Evolutionary conservation across 2,797 vertebrate genomes (phyloP).

Genomic region (Microhierax caerulescens): DNA sequence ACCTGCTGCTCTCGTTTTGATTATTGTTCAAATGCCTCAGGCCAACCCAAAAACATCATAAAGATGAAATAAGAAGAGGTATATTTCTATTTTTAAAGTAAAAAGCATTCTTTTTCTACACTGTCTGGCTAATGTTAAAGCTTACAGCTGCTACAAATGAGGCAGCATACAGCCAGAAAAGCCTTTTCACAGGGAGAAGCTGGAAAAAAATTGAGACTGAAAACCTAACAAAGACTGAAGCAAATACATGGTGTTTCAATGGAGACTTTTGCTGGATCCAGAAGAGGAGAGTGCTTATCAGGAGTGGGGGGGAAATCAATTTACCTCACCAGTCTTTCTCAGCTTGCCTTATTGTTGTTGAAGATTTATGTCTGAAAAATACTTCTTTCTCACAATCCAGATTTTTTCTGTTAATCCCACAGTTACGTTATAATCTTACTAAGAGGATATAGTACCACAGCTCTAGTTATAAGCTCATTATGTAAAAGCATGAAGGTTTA

Average conservation of each 20-base stretch:
- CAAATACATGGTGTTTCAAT: not conserved
- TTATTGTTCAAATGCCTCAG: not conserved
- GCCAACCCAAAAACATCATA: not conserved
- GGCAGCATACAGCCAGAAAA: not conserved
- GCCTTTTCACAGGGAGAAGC: not conserved
- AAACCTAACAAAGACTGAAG: constrained; percentile 2
- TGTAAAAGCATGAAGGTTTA: constrained; percentile 35
- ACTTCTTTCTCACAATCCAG: constrained; percentile 5
- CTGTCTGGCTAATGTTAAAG: not conserved
- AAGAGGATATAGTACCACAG: constrained; percentile 52
- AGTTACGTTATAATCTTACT: constrained; percentile 50
- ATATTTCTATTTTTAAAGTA: not conserved
- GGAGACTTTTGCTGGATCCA: not conserved
- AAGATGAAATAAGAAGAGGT: not conserved
- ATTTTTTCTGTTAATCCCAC: constrained; percentile 36
- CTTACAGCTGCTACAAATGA: not conserved
- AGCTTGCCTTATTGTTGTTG: constrained; percentile 1
- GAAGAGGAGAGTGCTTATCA: not conserved
- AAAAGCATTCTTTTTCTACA: not conserved
- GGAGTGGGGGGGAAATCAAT: not conserved
- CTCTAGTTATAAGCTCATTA: constrained; percentile 56
- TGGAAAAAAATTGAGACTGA: not conserved
- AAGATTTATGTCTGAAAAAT: constrained; percentile 33
- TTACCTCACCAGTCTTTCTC: not conserved
- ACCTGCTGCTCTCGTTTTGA: constrained; percentile 21